Conservation (phyloP, 2,888 invertebrate species). For the Psylliodes chrysocephalus region DNA sequence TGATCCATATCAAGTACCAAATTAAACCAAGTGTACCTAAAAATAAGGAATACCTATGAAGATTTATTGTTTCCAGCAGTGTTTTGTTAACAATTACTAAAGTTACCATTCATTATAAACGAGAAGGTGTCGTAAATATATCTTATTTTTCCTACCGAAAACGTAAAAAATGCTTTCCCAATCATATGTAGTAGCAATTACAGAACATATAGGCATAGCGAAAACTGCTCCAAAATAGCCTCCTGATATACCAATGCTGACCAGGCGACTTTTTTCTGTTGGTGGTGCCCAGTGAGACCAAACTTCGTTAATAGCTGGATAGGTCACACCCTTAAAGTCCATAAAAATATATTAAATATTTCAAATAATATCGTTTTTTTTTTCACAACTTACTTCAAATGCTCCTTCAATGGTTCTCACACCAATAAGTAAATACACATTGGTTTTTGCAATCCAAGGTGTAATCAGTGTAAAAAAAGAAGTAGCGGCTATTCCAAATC, state of each 20-base stretch:
- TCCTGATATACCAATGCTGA: conserved; percentile 85
- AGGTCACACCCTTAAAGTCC: conserved; percentile 73
- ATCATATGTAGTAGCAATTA: conserved; percentile 77
- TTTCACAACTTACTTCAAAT: conserved; percentile 56
- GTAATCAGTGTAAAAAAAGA: conserved; percentile 20
- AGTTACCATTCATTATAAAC: no score
- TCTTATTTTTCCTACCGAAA: no score
- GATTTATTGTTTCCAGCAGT: no score
- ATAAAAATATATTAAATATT: no score
- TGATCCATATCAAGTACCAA: conserved; percentile 80
- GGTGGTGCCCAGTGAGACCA: conserved; percentile 88
- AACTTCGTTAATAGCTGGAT: conserved; percentile 82
- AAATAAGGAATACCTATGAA: no score
- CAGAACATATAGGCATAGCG: conserved; percentile 80
- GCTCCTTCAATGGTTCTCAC: conserved; percentile 67
- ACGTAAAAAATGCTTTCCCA: no score
- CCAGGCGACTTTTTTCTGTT: conserved; percentile 78
- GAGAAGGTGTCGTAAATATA: no score
- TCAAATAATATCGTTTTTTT: no score
- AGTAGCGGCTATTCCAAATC: conserved; percentile 14
- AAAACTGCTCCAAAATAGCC: conserved; percentile 86
- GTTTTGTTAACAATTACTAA: no score
- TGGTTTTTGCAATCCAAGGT: conserved; percentile 58
- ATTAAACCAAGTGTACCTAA: conserved; percentile 73
- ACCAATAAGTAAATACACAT: conserved; percentile 75